Conservation (phyloP, 1,140 invertebrate species). For the Drosophila takahashii region DNA sequence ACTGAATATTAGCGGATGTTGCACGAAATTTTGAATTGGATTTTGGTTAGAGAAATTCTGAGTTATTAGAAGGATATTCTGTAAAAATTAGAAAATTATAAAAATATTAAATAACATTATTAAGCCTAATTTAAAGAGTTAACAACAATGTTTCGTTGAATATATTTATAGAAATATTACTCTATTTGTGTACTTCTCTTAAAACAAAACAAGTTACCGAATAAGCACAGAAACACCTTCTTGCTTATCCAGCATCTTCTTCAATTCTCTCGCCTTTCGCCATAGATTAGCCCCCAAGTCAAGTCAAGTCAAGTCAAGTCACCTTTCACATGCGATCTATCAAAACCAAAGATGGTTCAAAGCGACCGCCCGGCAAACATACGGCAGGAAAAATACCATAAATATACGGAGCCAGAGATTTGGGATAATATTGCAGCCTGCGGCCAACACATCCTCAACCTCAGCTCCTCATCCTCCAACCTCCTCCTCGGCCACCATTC, state of each 20-base stretch:
- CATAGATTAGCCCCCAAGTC: slow-evolving; percentile 41
- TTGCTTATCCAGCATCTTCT: slow-evolving; percentile 5
- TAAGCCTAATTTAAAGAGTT: too few species aligned
- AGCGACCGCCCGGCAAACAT: slow-evolving; percentile 53
- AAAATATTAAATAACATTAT: too few species aligned
- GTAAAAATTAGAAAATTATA: neutral
- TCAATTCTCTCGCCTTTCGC: slow-evolving; percentile 37
- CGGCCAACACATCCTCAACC: slow-evolving; percentile 37
- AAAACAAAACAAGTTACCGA: neutral
- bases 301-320: slow-evolving; percentile 40
- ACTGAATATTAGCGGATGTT: slow-evolving; percentile 24
- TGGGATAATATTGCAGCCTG: slow-evolving; percentile 46
- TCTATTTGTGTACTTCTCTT: too few species aligned
- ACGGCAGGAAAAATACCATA: slow-evolving; percentile 58
- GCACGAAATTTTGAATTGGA: neutral
- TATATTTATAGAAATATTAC: too few species aligned
- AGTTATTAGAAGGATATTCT: neutral
- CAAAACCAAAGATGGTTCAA: slow-evolving; percentile 59
- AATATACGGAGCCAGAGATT: slow-evolving; percentile 47
- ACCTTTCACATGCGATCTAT: slow-evolving; percentile 60
- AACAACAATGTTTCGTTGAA: too few species aligned
- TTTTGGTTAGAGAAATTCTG: neutral
- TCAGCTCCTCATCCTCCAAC: neutral
- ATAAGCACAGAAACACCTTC: neutral
- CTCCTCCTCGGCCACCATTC: slow-evolving; percentile 23